A percentile compares a stretch with the other conserved stretches of the same genome.
phyloP scores from a whole-genome alignment of 2,797 vertebrate species.

The Crenichthys baileyi region DNA sequence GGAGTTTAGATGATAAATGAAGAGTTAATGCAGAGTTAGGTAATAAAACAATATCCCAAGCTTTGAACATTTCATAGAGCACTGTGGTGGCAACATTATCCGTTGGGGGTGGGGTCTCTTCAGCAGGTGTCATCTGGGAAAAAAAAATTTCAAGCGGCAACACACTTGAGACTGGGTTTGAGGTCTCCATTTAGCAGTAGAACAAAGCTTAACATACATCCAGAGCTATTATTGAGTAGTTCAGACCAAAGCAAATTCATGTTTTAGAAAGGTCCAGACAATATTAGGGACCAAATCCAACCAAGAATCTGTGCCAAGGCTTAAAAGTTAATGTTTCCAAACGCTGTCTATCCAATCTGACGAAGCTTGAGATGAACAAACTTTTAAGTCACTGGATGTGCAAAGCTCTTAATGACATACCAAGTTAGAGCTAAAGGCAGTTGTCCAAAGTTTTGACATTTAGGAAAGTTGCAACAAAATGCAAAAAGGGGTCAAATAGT shows the following conservation, averaged over 20 bases:
- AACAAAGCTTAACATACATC: background rate
- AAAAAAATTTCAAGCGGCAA: background rate
- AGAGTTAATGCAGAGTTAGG: background rate
- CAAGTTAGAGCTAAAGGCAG: background rate
- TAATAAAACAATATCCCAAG: background rate
- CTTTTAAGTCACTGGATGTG: background rate
- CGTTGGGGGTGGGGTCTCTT: slow-evolving; percentile 6
- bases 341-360: background rate
- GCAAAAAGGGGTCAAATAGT: background rate
- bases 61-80: background rate
- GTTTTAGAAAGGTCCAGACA: background rate
- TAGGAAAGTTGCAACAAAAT: background rate
- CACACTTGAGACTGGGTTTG: background rate
- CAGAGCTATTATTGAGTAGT: background rate
- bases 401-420: background rate
- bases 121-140: slow-evolving; percentile 5
- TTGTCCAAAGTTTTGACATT: background rate
- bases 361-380: background rate
- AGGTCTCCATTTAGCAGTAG: too few species aligned
- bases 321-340: background rate
- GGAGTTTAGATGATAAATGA: background rate
- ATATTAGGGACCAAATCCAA: background rate
- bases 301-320: background rate
- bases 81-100: background rate
- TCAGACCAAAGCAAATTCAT: background rate